A percentile compares a stretch with the other conserved stretches of the same genome.
phyloP scores from a whole-genome alignment of 2,113 vertebrate genomes.

The Loxodonta africana region DNA sequence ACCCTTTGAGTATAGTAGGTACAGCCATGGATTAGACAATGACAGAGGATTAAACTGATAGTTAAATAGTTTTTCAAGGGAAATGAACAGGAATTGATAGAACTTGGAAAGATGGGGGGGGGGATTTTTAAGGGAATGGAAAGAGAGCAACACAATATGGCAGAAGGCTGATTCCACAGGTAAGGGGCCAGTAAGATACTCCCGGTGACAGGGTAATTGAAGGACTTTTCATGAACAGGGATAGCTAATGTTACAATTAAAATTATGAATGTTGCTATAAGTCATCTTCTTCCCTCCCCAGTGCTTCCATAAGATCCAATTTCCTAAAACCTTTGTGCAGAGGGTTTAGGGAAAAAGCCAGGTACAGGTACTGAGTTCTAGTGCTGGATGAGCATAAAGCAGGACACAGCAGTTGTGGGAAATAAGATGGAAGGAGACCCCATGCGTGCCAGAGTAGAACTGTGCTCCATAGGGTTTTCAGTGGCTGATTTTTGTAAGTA shows the following conservation, averaged over 20 bases:
- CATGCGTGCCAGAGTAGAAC: neutral
- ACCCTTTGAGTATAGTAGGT: neutral
- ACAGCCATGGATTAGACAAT: neutral
- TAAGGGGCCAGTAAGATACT: neutral
- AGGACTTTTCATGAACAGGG: neutral
- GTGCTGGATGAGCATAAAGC: neutral
- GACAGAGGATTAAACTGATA: neutral
- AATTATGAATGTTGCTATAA: slow-evolving; percentile 3
- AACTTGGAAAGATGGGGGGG: neutral
- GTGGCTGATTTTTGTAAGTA: no score
- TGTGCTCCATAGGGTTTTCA: no score
- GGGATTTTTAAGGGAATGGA: neutral
- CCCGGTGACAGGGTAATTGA: neutral
- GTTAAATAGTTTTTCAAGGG: neutral
- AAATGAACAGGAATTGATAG: neutral
- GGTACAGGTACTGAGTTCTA: neutral
- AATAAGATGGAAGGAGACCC: neutral
- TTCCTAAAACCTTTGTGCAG: neutral
- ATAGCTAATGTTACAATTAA: neutral
- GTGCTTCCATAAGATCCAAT: neutral
- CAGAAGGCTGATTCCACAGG: neutral
- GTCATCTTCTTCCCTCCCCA: neutral
- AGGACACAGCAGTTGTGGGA: neutral
- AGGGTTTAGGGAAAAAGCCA: neutral
- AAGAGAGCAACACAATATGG: neutral